A percentile compares a stretch with the other conserved stretches of the same genome.
Evolutionary conservation across 2,113 vertebrate genomes (phyloP).

Genomic region (Anas platyrhynchos): DNA sequence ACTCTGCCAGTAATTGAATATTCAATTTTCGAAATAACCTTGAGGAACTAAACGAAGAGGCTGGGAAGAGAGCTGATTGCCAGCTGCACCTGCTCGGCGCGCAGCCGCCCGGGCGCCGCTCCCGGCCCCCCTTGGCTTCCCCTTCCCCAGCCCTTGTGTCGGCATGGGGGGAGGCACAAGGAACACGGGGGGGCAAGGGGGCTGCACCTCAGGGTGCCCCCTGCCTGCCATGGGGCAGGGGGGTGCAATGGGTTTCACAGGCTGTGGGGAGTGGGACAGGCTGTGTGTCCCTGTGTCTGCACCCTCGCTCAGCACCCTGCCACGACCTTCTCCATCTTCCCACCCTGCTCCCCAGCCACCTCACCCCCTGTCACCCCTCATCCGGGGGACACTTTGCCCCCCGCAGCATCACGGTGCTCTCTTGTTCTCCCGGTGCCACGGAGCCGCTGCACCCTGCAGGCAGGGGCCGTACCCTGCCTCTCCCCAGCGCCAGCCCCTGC

Average conservation of each 20-base stretch:
- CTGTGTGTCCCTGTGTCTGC: no score
- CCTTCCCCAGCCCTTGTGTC: neutral
- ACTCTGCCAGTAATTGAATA: constrained; percentile 67
- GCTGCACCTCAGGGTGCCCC: neutral
- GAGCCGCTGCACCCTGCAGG: neutral
- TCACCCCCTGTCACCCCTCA: fast-evolving
- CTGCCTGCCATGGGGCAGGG: neutral
- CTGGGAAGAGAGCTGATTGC: constrained; percentile 70
- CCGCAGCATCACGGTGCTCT: fast-evolving
- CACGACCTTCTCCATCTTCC: neutral
- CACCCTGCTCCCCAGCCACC: no score
- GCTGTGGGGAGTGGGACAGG: neutral
- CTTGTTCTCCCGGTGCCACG: fast-evolving
- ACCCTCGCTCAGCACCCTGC: fast-evolving
- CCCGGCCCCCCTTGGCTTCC: neutral
- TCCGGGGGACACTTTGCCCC: fast-evolving
- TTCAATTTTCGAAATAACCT: constrained; percentile 72
- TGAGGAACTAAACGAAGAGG: constrained; percentile 72
- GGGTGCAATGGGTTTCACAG: neutral
- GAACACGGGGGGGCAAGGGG: no score
- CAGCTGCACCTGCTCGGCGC: constrained; percentile 62
- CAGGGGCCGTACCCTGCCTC: neutral
- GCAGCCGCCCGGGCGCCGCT: constrained; percentile 29
- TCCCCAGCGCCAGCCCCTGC: neutral
- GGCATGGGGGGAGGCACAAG: no score